Evolutionary conservation across 2,888 invertebrate genomes (phyloP).

Genomic region (Hirtodrosophila duncani): DNA sequence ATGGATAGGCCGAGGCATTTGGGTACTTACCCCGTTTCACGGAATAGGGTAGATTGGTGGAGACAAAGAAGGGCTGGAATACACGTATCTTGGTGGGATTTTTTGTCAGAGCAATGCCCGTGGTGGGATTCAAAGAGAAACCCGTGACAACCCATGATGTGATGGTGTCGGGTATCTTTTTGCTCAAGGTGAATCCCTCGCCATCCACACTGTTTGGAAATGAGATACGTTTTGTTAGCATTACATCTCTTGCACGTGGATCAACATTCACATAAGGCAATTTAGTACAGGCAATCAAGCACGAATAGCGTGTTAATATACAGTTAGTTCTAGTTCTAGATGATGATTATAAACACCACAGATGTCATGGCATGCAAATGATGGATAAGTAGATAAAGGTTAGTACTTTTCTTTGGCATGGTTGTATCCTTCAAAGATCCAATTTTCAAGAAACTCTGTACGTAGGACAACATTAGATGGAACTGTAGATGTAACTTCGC

Average conservation of each 20-base stretch:
- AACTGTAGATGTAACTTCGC: slow-evolving; percentile 4
- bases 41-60: slow-evolving; percentile 91
- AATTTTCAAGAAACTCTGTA: slow-evolving; percentile 42
- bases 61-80: slow-evolving; percentile 90
- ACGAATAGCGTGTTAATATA: slow-evolving; percentile 2
- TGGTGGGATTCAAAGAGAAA: slow-evolving; percentile 86
- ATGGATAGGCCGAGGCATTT: too few relatives aligned
- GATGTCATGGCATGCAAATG: slow-evolving; percentile 14
- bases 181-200: slow-evolving; percentile 63
- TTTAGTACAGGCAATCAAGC: not conserved
- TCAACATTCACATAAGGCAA: slow-evolving; percentile 8
- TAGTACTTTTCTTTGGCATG: slow-evolving; percentile 16
- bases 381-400: slow-evolving; percentile 4
- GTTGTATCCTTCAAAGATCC: slow-evolving; percentile 39
- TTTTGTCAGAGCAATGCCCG: slow-evolving; percentile 88
- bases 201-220: slow-evolving; percentile 52
- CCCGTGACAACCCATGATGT: slow-evolving; percentile 92
- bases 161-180: slow-evolving; percentile 88
- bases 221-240: too few relatives aligned
- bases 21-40: slow-evolving; percentile 93
- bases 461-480: slow-evolving; percentile 28
- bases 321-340: too few relatives aligned
- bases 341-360: too few relatives aligned
- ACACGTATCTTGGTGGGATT: slow-evolving; percentile 85
- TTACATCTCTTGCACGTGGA: too few relatives aligned